Evolutionary conservation across 2,113 vertebrate species (phyloP), one percentile per base, ranked within the genome.

Genomic region (Podiceps cristatus): DNA sequence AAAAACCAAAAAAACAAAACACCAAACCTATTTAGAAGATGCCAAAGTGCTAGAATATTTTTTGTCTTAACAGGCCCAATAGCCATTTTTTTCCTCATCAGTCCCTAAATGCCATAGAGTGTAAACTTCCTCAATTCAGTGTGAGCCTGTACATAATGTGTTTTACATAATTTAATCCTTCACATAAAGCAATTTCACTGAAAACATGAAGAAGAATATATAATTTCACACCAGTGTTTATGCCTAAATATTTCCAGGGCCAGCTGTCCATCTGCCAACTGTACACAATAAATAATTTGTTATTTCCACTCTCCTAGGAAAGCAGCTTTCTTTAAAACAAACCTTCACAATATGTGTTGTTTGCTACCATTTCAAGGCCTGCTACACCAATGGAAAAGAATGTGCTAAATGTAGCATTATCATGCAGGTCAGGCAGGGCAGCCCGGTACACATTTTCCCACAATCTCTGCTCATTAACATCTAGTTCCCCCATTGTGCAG

Each of bases 341-440:
- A 88, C 58, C 93, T 89, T 82, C 73, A 93, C 94, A 96, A 94
- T 96, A 72, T 80, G 89, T 59, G 95, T 76, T 96, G 93, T 97
- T 98, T 98, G 94, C 96, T 96, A 82, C 80, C 91, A 92, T 94
- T 95, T 96, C 94, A 95, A 94, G 94, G 91, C 94, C 93, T 90
- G 95, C 82, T 69, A 91, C 89, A 94, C 94, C 95, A 97, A 94
- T 93, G 96, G 95, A 96, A 98, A 98, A 97, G 96, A 98, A 97
- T 98, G 96, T 96, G 96, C 95, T 98, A 96, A 98, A 97, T 97
- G 97, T 97, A 97, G 96, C 96, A 97, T 97, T 98, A 97, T 97
- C 97, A 96, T 88, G 83, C 93, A 91, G 97, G 97, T 98, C 98
- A 98, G 85, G 90, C 95, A 96, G 97, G 97, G 95, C 96, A 97